phyloP scores from a whole-genome alignment of 2,888 invertebrate species.

The Dryobotodes eremita region DNA sequence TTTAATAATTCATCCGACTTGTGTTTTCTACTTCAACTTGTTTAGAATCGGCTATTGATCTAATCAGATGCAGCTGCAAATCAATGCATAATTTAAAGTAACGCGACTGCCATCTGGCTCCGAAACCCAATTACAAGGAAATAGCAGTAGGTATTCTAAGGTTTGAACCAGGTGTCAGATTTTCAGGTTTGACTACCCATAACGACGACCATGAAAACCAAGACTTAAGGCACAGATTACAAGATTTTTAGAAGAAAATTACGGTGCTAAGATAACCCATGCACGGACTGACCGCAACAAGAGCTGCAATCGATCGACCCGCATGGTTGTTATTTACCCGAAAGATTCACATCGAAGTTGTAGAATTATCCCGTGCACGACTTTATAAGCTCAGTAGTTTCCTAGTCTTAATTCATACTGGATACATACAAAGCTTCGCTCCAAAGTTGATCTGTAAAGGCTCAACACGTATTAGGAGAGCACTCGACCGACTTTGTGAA shows the following conservation, averaged over 20 bases:
- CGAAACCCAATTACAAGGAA: not conserved
- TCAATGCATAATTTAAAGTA: not conserved
- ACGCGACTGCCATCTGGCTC: not conserved
- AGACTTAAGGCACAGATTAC: not conserved
- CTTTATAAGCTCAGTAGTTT: slow-evolving; percentile 26
- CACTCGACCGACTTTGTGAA: slow-evolving; percentile 61
- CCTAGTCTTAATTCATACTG: slow-evolving; percentile 46
- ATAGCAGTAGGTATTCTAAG: not conserved
- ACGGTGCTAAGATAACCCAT: not conserved
- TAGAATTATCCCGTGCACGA: slow-evolving; percentile 19
- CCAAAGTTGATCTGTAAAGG: slow-evolving; percentile 67
- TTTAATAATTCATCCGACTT: not conserved
- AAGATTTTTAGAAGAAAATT: not conserved
- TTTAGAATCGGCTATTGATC: not conserved
- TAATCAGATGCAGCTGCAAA: not conserved
- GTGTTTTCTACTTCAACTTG: not conserved
- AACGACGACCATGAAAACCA: not conserved
- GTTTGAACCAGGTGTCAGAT: not conserved
- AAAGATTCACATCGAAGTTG: slow-evolving; percentile 14
- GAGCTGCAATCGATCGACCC: slow-evolving; percentile 22
- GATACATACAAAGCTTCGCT: slow-evolving; percentile 59
- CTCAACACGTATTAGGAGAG: slow-evolving; percentile 60
- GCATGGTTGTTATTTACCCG: slow-evolving; percentile 20
- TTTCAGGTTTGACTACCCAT: not conserved
- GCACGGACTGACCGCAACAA: not conserved